A percentile compares a stretch with the other conserved stretches of the same genome.
phyloP scores from a whole-genome alignment of 2,797 vertebrate species.

The Saxicola maurus region DNA sequence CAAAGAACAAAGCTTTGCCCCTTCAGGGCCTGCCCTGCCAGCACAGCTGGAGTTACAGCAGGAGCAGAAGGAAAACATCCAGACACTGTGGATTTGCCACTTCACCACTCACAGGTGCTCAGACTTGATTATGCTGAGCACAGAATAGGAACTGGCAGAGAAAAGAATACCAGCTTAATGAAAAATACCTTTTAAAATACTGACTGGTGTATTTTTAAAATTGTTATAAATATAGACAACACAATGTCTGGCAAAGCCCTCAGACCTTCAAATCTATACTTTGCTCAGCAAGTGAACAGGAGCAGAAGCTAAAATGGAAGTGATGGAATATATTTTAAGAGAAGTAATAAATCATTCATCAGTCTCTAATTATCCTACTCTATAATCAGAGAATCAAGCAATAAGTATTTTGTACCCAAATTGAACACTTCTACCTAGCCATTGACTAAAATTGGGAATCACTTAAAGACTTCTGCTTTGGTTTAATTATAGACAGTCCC shows the following conservation, averaged over 20 bases:
- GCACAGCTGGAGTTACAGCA: not conserved
- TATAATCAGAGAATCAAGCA: constrained; percentile 56
- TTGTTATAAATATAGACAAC: constrained; percentile 15
- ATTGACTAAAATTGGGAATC: constrained; percentile 48
- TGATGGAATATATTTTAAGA: constrained; percentile 24
- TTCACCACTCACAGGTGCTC: not conserved
- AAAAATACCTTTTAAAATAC: constrained; percentile 6
- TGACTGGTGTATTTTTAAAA: not conserved
- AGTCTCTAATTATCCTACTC: constrained; percentile 40
- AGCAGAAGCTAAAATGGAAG: constrained; percentile 15
- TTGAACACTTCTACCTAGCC: constrained; percentile 52
- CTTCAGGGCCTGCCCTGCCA: not conserved
- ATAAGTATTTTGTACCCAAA: constrained; percentile 39
- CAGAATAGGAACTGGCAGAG: not conserved
- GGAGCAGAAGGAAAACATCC: not conserved
- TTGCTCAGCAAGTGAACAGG: constrained; percentile 5
- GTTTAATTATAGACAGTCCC: constrained; percentile 43
- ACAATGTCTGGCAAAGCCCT: not conserved
- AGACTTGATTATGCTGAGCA: not conserved
- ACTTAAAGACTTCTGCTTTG: constrained; percentile 38
- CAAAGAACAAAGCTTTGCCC: not conserved
- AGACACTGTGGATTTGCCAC: not conserved
- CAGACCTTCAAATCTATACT: constrained; percentile 1
- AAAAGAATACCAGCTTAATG: not conserved
- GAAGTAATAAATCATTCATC: constrained; percentile 60